These are phyloP conservation scores for Ispidina lecontei DNA, from an alignment of 2,797 vertebrate species.

Conservation along the genomic window DNA sequence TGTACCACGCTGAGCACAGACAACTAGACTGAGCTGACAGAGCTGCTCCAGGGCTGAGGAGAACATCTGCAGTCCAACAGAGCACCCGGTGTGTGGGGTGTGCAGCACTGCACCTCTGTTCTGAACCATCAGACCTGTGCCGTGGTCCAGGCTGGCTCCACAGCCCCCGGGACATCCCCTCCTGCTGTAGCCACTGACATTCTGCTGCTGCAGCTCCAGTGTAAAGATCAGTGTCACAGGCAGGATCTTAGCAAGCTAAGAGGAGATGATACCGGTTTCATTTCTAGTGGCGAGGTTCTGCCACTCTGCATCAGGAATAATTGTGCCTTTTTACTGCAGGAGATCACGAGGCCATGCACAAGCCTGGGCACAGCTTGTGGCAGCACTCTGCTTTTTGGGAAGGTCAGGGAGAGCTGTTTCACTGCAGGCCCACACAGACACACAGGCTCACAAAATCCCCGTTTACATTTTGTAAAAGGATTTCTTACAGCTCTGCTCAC, in stretches of 20 bases:
- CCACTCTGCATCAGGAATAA: conserved; percentile 32
- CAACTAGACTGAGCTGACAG: background rate
- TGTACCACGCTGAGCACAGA: fast-evolving
- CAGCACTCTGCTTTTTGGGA: background rate
- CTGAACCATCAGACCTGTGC: background rate
- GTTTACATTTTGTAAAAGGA: background rate
- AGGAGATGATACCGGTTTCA: background rate
- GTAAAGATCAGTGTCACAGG: conserved; percentile 22
- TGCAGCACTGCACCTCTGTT: background rate
- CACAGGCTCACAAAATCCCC: background rate
- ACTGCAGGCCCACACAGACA: background rate
- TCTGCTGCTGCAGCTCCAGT: background rate
- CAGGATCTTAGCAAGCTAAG: background rate
- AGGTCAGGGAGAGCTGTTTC: background rate
- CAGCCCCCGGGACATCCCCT: background rate
- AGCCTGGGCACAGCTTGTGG: background rate
- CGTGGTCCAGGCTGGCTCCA: background rate
- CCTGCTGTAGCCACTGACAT: background rate
- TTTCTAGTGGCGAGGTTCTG: conserved; percentile 37
- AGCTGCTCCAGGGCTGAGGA: background rate
- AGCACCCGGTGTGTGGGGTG: background rate
- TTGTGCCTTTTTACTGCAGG: fast-evolving
- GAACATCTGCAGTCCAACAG: background rate
- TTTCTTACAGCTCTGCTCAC: background rate
- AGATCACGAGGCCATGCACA: background rate